Base-by-base conservation (phyloP, 2,888 invertebrate genomes). In the Oscheius sp. region DNA sequence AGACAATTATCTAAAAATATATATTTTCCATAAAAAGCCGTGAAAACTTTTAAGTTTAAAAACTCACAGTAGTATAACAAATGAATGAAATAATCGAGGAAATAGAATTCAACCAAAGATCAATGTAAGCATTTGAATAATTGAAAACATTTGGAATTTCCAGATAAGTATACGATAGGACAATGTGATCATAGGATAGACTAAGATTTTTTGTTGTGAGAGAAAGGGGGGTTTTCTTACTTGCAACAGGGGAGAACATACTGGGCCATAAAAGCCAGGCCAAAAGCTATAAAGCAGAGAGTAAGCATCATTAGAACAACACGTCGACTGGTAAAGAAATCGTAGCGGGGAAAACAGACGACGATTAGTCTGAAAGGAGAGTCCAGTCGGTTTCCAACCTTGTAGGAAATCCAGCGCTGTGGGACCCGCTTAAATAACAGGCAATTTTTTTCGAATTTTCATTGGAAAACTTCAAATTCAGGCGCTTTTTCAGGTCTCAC, bases 121-220 rank as follows among this genome's bases (percentile, higher is more conserved):
- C 81, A 52, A 81, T 75, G 61, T 76, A 74, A 25, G 53, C 46
- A 70, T 81, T 81, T 27, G 79, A 77, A 43, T 79, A 81, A 59
- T 81, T 81, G 18, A 58, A 66, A n/a, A 73, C 21, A 52, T 64
- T 61, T 0, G 64, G 53, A n/a, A n/a, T n/a, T n/a, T n/a, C n/a
- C 23, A 56, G 46, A 55, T 79, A 79, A 1, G 75, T 73, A 25
- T 77, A 81, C 12, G 81, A 79, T 0, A 74, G 63, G 21, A 70
- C 58, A 7, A 52, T 56, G 46, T 76, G 76, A 49, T 79, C 69
- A 59, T 75, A 78, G n/a, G 77, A 76, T 41, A 80, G 72, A 18
- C 78, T 81, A 75, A 75, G 73, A 73, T 35, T 18, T 52, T 59
- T 18, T 5, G 9, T 23, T 21, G 12, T 16, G 25, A 29, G 7